These are phyloP conservation scores for Drosophila lini DNA, from an alignment of 1,140 invertebrate genomes.

Conservation along the genomic window DNA sequence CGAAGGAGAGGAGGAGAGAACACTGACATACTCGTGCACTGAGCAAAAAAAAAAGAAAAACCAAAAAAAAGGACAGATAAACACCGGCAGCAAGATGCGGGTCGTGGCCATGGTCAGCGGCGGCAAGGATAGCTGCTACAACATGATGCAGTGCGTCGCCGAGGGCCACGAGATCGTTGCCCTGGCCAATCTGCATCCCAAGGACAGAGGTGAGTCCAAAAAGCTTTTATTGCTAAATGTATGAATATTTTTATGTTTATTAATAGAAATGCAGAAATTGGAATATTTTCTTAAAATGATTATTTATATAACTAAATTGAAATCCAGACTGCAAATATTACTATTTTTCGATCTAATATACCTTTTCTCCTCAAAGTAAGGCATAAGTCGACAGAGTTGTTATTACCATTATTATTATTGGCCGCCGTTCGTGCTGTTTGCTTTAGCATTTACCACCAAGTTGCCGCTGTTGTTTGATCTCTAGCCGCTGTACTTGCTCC, in stretches of 20 bases:
- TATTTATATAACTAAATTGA: not conserved
- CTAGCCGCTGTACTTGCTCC: not conserved
- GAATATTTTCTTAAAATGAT: no score
- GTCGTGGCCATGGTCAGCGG: slow-evolving; percentile 97
- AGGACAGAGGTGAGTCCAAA: slow-evolving; percentile 89
- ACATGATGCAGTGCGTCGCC: slow-evolving; percentile 98
- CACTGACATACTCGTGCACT: slow-evolving; percentile 10
- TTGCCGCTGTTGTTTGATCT: slow-evolving; percentile 11
- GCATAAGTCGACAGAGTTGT: not conserved
- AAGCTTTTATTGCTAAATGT: no score
- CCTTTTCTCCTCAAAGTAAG: not conserved
- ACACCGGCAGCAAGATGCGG: slow-evolving; percentile 87
- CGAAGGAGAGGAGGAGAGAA: slow-evolving; percentile 1
- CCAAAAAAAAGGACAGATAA: not conserved
- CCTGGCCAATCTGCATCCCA: slow-evolving; percentile 96
- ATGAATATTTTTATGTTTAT: no score
- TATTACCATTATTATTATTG: slow-evolving; percentile 11
- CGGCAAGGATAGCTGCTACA: slow-evolving; percentile 99
- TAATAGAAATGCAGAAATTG: no score
- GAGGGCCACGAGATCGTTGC: slow-evolving; percentile 98
- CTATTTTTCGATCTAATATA: not conserved
- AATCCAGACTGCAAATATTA: not conserved
- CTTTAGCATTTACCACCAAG: slow-evolving; percentile 21
- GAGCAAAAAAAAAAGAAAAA: slow-evolving; percentile 8
- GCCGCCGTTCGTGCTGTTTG: slow-evolving; percentile 7